These are phyloP conservation scores for Listronotus oregonensis DNA, from an alignment of 1,140 invertebrate species.

Conservation along the genomic window DNA sequence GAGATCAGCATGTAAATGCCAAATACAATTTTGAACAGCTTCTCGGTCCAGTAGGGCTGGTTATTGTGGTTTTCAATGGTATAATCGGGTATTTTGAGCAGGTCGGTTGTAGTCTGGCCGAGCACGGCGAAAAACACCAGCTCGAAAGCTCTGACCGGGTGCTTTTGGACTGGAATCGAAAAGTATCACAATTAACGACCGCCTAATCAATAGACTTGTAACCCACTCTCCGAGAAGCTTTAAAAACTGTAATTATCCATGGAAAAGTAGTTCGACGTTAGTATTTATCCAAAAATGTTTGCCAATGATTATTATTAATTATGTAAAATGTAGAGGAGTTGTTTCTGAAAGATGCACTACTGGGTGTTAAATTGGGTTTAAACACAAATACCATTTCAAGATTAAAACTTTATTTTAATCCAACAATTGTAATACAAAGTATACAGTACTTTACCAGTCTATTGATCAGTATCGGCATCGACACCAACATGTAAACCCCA, in stretches of 20 bases:
- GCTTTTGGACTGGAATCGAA: conserved; percentile 83
- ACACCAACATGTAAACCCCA: not conserved
- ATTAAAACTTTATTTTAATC: no score
- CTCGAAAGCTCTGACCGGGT: conserved; percentile 85
- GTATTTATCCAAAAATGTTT: no score
- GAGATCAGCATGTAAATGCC: conserved; percentile 98
- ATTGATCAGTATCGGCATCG: not conserved
- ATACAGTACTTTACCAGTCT: no score
- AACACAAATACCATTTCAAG: no score
- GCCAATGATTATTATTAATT: no score
- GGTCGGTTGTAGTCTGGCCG: conserved; percentile 90
- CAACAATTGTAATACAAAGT: no score
- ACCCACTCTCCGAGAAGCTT: no score
- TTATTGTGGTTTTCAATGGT: conserved; percentile 58
- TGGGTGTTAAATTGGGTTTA: no score
- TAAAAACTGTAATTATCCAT: no score
- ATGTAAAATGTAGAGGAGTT: no score
- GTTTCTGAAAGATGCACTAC: no score
- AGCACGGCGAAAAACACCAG: conserved; percentile 99
- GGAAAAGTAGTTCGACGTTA: no score
- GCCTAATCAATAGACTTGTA: conserved; percentile 6
- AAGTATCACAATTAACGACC: conserved; percentile 48
- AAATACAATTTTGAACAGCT: conserved; percentile 81
- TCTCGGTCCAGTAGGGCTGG: conserved; percentile 76
- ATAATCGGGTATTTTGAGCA: conserved; percentile 64